Base-by-base conservation (phyloP, 2,797 vertebrate species). In the Mormyrus proboscirostris region DNA sequence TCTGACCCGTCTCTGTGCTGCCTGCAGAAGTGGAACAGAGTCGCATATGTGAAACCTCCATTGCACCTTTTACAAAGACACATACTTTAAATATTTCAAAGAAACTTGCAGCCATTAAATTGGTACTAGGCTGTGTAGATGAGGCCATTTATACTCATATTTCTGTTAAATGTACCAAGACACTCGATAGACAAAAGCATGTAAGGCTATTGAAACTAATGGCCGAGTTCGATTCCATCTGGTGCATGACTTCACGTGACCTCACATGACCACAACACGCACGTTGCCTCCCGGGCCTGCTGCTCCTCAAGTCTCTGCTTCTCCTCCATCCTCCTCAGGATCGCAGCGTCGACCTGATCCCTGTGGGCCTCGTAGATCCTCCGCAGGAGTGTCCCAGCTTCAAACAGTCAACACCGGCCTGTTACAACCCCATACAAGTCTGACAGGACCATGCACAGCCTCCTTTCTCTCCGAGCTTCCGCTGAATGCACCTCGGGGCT, bases 351-450 rank as follows among this genome's bases (percentile, higher is more conserved):
- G 91, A 98, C 91, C n/a, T 94, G 94, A 90, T 95, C 90, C 92
- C 94, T 97, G 92, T 96, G 96, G 91, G 90, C 85, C 91, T 96
- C 93, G 90, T 98, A 98, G n/a, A 96, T 29, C 94, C 97, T 96
- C 88, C 2, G 94, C 51, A 98, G 89, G 91, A 97, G 91, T 92
- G 82, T 93, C 88, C 87, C 94, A 93, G 95, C 97, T 94, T 91
- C 22, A 89, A 86, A 88, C 2, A 87, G 38, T 29, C 22, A 62
- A 89, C 25, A 85, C 3, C 49, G 4, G 51, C 19, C 29, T 41
- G 29, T 59, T 57, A 57, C 6, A n/a, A 57, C 86, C 86, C 59
- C 33, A 62, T 3, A n/a, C 19, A 38, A 25, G 50, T 29, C 10
- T 49, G 29, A 86, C 12, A 19, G 29, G 14, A 33, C 8, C 25